Percentiles rank a stretch among this genome's conserved stretches.
Conservation (phyloP, 2,888 invertebrate species). For the Clunio marinus region DNA sequence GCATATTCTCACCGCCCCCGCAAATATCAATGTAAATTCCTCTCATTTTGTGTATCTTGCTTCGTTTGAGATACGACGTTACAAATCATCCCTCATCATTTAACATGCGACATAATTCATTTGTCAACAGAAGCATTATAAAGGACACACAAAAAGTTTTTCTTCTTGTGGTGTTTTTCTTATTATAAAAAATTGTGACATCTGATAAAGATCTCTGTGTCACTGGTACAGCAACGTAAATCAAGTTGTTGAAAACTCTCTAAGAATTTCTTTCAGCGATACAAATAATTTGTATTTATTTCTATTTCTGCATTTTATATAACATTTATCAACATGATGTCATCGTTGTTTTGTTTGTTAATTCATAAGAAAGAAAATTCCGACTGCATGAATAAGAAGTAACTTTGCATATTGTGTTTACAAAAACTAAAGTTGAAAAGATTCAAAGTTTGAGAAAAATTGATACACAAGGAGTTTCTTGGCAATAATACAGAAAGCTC, state of each 20-base stretch:
- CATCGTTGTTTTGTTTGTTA: constrained; percentile 23
- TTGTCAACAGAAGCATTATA: neutral
- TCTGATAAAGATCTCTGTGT: no score
- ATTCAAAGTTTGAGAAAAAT: no score
- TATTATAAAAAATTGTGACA: no score
- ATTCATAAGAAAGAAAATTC: neutral
- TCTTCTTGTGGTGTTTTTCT: no score
- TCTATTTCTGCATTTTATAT: no score
- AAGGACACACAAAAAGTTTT: no score
- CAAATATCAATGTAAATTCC: neutral
- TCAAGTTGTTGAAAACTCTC: no score
- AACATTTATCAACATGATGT: constrained; percentile 9
- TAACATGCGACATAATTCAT: neutral
- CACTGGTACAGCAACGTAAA: no score
- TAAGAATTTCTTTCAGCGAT: no score
- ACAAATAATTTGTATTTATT: no score
- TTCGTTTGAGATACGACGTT: neutral
- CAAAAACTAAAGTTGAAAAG: neutral
- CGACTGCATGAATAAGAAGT: neutral
- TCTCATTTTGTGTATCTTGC: neutral
- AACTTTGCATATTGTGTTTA: neutral
- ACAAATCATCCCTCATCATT: constrained; percentile 18
- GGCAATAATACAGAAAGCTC: no score
- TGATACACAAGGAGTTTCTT: no score
- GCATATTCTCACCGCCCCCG: neutral